Percentiles rank a stretch among this genome's conserved stretches.
Conservation (phyloP, 2,797 vertebrate genomes). For the Chelmon rostratus region DNA sequence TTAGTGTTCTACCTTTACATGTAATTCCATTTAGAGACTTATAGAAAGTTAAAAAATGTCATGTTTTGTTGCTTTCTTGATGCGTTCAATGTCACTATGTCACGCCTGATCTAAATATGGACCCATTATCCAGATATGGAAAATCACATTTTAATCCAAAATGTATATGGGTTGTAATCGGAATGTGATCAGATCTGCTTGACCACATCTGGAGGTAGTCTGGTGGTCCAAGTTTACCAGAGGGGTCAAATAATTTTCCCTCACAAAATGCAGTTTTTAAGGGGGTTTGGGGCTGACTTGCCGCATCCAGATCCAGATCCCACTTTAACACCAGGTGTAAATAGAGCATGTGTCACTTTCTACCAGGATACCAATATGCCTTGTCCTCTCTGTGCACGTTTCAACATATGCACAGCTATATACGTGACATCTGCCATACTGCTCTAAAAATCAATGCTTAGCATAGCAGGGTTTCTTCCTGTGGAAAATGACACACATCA, state of each 20-base stretch:
- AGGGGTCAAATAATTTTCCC: no score
- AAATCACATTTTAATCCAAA: no score
- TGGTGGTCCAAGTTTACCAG: no score
- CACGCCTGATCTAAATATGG: no score
- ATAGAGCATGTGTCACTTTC: background rate
- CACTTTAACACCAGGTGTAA: no score
- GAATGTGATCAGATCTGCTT: no score
- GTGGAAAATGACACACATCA: conserved; percentile 6
- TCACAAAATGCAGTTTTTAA: no score
- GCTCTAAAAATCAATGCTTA: conserved; percentile 10
- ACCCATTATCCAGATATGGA: no score
- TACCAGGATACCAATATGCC: background rate
- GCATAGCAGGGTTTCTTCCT: conserved; percentile 6
- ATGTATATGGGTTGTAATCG: no score
- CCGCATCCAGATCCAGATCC: no score
- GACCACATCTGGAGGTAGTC: no score
- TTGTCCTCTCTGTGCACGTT: background rate
- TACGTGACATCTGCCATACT: background rate
- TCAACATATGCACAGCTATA: background rate
- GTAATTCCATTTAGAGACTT: background rate
- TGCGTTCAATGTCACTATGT: background rate
- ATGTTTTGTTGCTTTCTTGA: background rate
- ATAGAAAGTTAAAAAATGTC: background rate
- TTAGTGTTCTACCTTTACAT: background rate
- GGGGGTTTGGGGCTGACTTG: no score